These are phyloP conservation scores for Erebia epiphron DNA, from an alignment of 2,888 invertebrate species.

Conservation along the genomic window DNA sequence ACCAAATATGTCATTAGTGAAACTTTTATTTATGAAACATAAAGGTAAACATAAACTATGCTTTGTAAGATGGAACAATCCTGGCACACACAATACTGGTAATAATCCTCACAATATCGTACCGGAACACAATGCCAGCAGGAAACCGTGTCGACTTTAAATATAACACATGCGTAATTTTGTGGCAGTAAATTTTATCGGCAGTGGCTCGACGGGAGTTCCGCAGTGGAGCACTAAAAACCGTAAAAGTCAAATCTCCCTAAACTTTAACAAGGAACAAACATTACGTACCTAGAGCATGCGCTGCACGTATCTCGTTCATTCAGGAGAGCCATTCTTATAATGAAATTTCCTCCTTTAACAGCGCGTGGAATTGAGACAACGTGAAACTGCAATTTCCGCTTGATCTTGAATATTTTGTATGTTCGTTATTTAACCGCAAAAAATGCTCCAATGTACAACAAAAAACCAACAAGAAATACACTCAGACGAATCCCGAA, in stretches of 20 bases:
- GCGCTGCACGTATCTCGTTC: constrained; percentile 58
- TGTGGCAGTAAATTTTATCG: neutral
- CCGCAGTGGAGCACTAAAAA: constrained; percentile 5
- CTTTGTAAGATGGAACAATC: no score
- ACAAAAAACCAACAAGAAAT: constrained; percentile 1
- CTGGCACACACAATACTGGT: no score
- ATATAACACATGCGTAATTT: neutral
- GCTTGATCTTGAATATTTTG: constrained; percentile 15
- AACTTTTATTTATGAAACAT: no score
- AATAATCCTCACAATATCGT: no score
- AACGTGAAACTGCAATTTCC: constrained; percentile 33
- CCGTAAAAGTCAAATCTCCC: constrained; percentile 23
- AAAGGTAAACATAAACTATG: no score
- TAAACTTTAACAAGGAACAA: constrained; percentile 21
- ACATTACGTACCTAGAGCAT: constrained; percentile 38
- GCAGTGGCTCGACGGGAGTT: neutral
- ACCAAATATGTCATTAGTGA: no score
- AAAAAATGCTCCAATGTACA: neutral
- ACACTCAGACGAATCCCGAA: neutral
- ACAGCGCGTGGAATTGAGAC: constrained; percentile 51
- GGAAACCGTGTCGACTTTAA: neutral
- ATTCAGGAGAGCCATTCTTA: constrained; percentile 66
- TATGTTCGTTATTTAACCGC: constrained; percentile 9
- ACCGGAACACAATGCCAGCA: no score
- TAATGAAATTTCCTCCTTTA: constrained; percentile 72